Conservation (phyloP, 2,888 invertebrate genomes). For the Dysmachus trigonus region DNA sequence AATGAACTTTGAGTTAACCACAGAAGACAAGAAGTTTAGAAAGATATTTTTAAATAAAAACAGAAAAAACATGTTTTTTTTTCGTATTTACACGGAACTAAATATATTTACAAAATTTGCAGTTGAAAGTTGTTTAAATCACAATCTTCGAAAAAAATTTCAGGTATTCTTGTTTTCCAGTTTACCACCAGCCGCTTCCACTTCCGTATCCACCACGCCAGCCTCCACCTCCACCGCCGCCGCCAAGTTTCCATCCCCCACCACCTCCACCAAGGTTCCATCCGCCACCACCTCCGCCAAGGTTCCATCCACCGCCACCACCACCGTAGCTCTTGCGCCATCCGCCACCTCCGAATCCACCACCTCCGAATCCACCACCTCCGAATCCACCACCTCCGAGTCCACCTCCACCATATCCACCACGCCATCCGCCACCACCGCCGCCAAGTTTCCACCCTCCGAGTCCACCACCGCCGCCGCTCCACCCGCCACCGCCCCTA, state of each 20-base stretch:
- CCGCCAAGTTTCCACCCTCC: constrained; percentile 44
- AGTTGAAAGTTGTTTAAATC: background rate
- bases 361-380: constrained; percentile 51
- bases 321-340: constrained; percentile 76
- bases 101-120: background rate
- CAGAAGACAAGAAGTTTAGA: background rate
- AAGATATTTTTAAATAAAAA: background rate
- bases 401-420: constrained; percentile 51
- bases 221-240: constrained; percentile 62
- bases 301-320: constrained; percentile 64
- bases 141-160: background rate
- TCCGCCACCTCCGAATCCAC: constrained; percentile 63
- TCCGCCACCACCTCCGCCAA: constrained; percentile 56
- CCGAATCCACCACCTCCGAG: background rate
- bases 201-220: background rate
- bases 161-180: too few species aligned
- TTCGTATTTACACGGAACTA: background rate
- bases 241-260: constrained; percentile 34
- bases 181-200: constrained; percentile 46
- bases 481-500: constrained; percentile 23
- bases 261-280: constrained; percentile 12
- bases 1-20: background rate
- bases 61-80: background rate
- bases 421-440: constrained; percentile 54
- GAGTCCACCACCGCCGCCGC: constrained; percentile 4